These are phyloP conservation scores for Pedetes capensis DNA, from an alignment of 2,113 vertebrate species.

Conservation along the genomic window DNA sequence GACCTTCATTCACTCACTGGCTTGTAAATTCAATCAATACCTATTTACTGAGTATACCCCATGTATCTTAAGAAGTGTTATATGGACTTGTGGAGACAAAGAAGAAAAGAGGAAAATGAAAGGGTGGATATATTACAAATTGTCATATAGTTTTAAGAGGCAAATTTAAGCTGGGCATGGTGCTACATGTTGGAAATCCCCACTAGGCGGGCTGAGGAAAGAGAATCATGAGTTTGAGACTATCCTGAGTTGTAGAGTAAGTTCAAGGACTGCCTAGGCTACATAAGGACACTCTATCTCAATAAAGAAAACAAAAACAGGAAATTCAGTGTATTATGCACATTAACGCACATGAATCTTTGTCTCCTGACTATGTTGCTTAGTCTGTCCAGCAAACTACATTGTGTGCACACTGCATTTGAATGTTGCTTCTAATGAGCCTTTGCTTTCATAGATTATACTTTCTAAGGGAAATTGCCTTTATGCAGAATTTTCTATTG, in stretches of 20 bases:
- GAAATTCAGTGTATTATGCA: neutral
- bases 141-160: neutral
- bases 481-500: neutral
- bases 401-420: neutral
- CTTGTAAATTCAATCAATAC: neutral
- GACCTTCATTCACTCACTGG: neutral
- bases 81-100: neutral
- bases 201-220: no score
- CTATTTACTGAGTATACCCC: neutral
- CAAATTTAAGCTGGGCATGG: neutral
- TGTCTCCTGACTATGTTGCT: neutral
- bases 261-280: no score
- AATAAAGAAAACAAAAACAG: neutral
- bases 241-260: no score
- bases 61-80: neutral
- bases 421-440: neutral
- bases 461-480: neutral
- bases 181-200: neutral
- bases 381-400: neutral
- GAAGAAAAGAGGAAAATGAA: neutral
- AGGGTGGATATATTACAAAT: neutral
- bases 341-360: fast-evolving
- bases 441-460: neutral
- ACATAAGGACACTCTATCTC: neutral
- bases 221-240: neutral